phyloP scores from a whole-genome alignment of 2,888 invertebrate species.

The Lasius fuliginosus region DNA sequence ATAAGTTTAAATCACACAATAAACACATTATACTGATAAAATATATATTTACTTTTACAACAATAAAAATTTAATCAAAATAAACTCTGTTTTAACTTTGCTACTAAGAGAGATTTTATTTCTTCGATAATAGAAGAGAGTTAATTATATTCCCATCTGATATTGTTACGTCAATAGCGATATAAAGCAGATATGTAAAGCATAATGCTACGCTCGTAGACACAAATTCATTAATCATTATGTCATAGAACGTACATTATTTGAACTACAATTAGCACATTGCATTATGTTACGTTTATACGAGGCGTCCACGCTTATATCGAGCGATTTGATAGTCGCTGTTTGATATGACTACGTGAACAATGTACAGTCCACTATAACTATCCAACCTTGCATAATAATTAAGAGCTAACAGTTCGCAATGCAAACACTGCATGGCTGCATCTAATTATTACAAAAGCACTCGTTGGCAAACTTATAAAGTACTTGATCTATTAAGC shows the following conservation, averaged over 20 bases:
- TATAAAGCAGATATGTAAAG: constrained; percentile 10
- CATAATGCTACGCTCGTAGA: neutral
- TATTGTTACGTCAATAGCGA: neutral
- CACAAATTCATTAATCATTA: constrained; percentile 41
- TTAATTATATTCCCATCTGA: neutral
- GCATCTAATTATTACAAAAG: constrained; percentile 46
- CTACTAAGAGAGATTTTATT: neutral
- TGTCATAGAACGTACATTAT: constrained; percentile 25
- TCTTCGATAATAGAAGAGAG: neutral
- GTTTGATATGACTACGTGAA: constrained; percentile 32
- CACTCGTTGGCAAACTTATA: constrained; percentile 19
- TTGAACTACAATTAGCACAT: constrained; percentile 50
- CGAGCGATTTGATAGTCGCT: constrained; percentile 22
- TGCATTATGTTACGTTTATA: neutral
- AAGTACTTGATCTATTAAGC: constrained; percentile 7
- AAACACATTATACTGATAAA: neutral
- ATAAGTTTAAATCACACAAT: neutral
- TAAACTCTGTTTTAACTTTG: constrained; percentile 1
- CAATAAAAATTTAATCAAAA: neutral
- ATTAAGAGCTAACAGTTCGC: constrained; percentile 35
- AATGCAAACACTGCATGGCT: constrained; percentile 3
- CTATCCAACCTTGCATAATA: constrained; percentile 38
- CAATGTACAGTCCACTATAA: constrained; percentile 21
- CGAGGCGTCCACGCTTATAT: neutral
- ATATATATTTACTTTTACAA: neutral